Conservation (phyloP, 2,888 invertebrate genomes). For the Sesamia inferens region DNA sequence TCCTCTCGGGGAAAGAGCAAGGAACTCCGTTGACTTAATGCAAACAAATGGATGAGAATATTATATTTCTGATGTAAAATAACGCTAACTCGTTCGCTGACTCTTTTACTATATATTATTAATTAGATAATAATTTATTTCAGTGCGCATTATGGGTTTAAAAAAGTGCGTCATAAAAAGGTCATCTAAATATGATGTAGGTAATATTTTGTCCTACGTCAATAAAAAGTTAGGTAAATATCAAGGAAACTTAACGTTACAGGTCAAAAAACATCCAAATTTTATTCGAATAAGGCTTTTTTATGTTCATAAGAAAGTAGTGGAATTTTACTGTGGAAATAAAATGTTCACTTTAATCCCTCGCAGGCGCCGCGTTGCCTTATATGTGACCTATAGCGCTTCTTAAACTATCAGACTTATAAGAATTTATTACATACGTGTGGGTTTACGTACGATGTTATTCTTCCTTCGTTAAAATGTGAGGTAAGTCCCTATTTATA, state of each 20-base stretch:
- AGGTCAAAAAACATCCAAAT: constrained; percentile 41
- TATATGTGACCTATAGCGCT: constrained; percentile 47
- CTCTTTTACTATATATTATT: constrained; percentile 34
- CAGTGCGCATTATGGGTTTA: constrained; percentile 19
- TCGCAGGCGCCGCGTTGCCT: constrained; percentile 30
- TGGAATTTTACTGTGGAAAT: constrained; percentile 42
- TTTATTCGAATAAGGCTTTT: constrained; percentile 29
- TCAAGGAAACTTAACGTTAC: constrained; percentile 51
- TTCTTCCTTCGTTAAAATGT: constrained; percentile 37
- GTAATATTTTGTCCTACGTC: constrained; percentile 24
- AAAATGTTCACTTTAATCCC: constrained; percentile 40
- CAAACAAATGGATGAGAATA: constrained; percentile 43
- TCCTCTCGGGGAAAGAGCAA: constrained; percentile 33
- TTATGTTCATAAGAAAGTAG: constrained; percentile 18
- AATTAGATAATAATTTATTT: constrained; percentile 32
- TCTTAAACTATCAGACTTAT: constrained; percentile 44
- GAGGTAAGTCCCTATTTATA: constrained; percentile 37
- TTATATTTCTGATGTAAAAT: constrained; percentile 45
- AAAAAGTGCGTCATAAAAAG: constrained; percentile 44
- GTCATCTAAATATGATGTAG: constrained; percentile 44
- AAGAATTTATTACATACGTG: constrained; percentile 55
- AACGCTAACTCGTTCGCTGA: constrained; percentile 29
- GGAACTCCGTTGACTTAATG: constrained; percentile 34
- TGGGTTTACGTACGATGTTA: constrained; percentile 38
- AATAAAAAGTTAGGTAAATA: constrained; percentile 43